Percentiles rank a stretch among this genome's conserved stretches.
Conservation (phyloP, 2,113 vertebrate species). For the Vulpes lagopus region DNA sequence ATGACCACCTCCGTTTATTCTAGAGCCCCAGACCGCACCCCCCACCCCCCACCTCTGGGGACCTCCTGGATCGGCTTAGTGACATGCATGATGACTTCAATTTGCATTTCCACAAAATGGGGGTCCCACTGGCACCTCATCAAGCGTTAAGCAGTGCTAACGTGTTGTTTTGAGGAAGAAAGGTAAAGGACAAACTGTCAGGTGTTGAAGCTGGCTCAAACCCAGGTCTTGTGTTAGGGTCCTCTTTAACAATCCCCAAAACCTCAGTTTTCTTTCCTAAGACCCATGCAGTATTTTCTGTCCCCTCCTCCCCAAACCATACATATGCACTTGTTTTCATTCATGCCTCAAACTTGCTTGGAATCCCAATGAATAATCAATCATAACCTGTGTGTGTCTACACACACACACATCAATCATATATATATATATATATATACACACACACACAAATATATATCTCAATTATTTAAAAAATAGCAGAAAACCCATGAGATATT, state of each 20-base stretch:
- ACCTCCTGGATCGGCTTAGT: neutral
- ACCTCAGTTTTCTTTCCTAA: neutral
- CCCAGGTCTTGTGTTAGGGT: neutral
- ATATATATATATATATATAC: neutral
- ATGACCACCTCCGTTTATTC: neutral
- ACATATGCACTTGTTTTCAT: neutral
- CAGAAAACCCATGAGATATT: neutral
- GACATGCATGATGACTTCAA: constrained; percentile 4
- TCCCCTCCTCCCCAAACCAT: neutral
- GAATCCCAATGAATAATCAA: neutral
- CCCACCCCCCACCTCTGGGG: neutral
- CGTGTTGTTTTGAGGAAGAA: neutral
- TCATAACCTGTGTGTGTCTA: neutral
- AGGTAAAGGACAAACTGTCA: neutral
- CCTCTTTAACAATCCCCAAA: neutral
- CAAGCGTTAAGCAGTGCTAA: neutral
- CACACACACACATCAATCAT: neutral
- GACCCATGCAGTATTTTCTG: neutral
- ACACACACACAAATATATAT: neutral
- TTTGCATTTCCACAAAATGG: constrained; percentile 6
- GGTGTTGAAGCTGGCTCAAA: neutral
- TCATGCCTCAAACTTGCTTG: neutral
- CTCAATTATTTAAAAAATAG: neutral
- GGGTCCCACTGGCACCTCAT: neutral
- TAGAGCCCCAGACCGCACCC: neutral